phyloP scores from a whole-genome alignment of 2,797 vertebrate species.

The Crypturellus tataupa region DNA sequence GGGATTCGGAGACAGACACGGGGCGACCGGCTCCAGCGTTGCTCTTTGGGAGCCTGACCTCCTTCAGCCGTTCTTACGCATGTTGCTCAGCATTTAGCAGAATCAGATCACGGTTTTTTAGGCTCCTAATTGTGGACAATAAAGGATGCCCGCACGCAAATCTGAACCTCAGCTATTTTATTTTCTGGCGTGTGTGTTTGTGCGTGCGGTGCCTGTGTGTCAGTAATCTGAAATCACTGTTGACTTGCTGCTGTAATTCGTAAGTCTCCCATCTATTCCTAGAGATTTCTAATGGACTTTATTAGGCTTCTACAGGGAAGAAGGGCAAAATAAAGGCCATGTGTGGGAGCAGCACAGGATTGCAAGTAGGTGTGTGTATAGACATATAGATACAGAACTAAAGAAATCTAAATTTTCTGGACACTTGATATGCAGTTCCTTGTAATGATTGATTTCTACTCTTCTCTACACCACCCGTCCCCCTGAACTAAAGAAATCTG shows the following conservation, averaged over 20 bases:
- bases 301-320: not conserved
- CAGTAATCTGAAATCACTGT: not conserved
- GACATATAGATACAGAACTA: not conserved
- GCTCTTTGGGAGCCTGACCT: not conserved
- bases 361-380: too few relatives aligned
- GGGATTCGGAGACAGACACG: not conserved
- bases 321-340: not conserved
- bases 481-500: not conserved
- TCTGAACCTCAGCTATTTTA: fast-evolving
- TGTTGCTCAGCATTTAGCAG: not conserved
- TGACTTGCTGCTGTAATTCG: not conserved
- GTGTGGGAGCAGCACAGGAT: not conserved
- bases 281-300: fast-evolving
- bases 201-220: not conserved
- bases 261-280: not conserved
- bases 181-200: not conserved
- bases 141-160: too few relatives aligned
- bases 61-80: not conserved
- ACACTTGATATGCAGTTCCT: not conserved
- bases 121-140: not conserved
- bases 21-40: fast-evolving
- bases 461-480: too few relatives aligned
- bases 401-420: not conserved
- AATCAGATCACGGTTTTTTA: fast-evolving
- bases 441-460: not conserved